Base-by-base conservation (phyloP, 2,888 invertebrate genomes). In the Drosophila niveifrons region DNA sequence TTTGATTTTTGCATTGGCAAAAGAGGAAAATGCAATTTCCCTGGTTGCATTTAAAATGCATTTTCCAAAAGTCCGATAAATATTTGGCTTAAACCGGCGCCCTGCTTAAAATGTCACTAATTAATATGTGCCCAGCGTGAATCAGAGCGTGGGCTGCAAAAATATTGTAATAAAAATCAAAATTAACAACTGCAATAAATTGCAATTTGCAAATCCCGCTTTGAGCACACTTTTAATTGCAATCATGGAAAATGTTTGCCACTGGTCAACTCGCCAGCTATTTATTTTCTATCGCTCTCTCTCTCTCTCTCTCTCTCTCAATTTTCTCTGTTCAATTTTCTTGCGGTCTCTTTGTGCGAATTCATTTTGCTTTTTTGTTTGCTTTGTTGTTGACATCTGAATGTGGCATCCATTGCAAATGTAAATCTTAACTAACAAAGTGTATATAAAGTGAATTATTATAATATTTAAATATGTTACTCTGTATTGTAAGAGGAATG, bases 21-120 rank as follows among this genome's bases (percentile, higher is more conserved):
- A n/a, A 43, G 11, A 6, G 28, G 13, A 43, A 51, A 46, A 36
- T 65, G 36, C 0, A 36, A 50, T 64, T 36, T 58, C 31, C 47
- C 72, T 9, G 13, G 58, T 28, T 39, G 66, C 72, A 66, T 61
- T 73, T 52, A 57, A 72, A 52, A 55, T 66, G 57, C 53, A 53
- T 58, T 66, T 36, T 29, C 4, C 56, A 29, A 43, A 50, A 17
- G 43, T 55, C 28, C 44, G 55, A 66, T 72, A 72, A 72, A 72
- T 72, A 48, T 58, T 41, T 55, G 51, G 17, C 46, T 15, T 55
- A 50, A 66, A 29, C 28, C 36, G 41, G 13, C 23, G 55, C 50
- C 6, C 23, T 51, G 55, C 58, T 72, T 51, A 18, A 47, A 72
- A 50, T 41, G 47, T 13, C 8, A 58, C 36, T 57, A 72, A 66